Conservation (phyloP, 2,797 vertebrate species). For the Thaleichthys pacificus region DNA sequence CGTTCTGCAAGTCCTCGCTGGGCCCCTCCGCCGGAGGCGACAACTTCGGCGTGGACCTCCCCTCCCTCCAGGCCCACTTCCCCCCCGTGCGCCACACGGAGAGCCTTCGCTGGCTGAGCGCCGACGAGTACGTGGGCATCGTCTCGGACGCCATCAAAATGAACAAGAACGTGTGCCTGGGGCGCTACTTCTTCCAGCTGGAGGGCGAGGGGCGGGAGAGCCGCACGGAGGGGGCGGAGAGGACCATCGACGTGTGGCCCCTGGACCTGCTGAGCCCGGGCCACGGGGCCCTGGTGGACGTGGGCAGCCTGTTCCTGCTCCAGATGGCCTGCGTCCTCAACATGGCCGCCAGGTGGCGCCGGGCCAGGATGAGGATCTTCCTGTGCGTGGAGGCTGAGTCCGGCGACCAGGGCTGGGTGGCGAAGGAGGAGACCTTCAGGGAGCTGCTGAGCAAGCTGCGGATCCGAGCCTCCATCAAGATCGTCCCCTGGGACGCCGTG, state of each 20-base stretch:
- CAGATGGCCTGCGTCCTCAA: constrained; percentile 94
- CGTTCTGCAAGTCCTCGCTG: constrained; percentile 71
- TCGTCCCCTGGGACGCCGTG: constrained; percentile 84
- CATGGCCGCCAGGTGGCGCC: constrained; percentile 88
- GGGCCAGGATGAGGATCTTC: constrained; percentile 84
- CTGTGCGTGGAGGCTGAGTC: constrained; percentile 82
- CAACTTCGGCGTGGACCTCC: constrained; percentile 81
- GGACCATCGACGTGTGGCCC: constrained; percentile 89
- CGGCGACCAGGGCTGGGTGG: constrained; percentile 81
- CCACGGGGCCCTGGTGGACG: constrained; percentile 75
- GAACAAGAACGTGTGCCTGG: constrained; percentile 90
- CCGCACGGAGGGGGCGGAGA: constrained; percentile 62
- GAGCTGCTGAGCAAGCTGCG: constrained; percentile 84
- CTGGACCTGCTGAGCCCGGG: constrained; percentile 83
- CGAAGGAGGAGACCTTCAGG: constrained; percentile 82
- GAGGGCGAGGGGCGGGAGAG: constrained; percentile 71
- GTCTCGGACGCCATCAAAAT: constrained; percentile 89
- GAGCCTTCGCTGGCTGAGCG: constrained; percentile 76
- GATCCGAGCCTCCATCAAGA: constrained; percentile 86
- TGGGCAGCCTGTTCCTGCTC: constrained; percentile 89
- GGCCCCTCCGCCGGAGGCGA: constrained; percentile 65
- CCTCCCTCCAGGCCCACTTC: constrained; percentile 86
- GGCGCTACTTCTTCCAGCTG: constrained; percentile 82
- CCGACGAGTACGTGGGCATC: constrained; percentile 86
- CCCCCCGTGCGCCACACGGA: constrained; percentile 81